Conservation (phyloP, 2,888 invertebrate species). For the Lithophane socia region DNA sequence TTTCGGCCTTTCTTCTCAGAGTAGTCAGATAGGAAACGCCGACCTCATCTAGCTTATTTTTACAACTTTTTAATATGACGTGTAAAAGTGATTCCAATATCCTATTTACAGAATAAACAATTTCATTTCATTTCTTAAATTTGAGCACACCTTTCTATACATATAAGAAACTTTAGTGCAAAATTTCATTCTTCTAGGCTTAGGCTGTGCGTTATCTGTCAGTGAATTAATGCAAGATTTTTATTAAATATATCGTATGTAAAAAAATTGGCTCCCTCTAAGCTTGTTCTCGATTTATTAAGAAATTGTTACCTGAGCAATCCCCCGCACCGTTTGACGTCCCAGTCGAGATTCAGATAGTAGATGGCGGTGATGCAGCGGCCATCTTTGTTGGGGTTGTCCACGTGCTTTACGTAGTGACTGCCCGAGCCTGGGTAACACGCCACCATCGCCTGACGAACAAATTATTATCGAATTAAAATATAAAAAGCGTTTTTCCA, state of each 20-base stretch:
- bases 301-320: conserved; percentile 92
- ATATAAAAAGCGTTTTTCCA: not conserved
- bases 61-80: too few relatives aligned
- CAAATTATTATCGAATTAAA: not conserved
- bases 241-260: not conserved
- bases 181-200: too few relatives aligned
- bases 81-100: too few relatives aligned
- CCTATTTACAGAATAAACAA: too few relatives aligned
- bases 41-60: too few relatives aligned
- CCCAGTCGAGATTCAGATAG: conserved; percentile 99
- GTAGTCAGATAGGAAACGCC: too few relatives aligned
- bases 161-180: too few relatives aligned
- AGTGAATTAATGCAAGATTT: not conserved
- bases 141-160: too few relatives aligned
- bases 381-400: conserved; percentile 99
- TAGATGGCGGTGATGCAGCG: conserved; percentile 99
- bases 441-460: conserved; percentile 98
- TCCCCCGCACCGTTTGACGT: conserved; percentile 95
- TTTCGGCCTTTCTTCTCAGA: too few relatives aligned
- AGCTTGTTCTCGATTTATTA: not conserved
- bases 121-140: too few relatives aligned
- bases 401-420: conserved; percentile 99
- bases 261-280: too few relatives aligned
- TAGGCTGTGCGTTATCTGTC: too few relatives aligned
- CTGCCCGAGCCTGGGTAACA: conserved; percentile 99